Base-by-base conservation (phyloP, 1,140 invertebrate genomes). In the Hypothenemus hampei region DNA sequence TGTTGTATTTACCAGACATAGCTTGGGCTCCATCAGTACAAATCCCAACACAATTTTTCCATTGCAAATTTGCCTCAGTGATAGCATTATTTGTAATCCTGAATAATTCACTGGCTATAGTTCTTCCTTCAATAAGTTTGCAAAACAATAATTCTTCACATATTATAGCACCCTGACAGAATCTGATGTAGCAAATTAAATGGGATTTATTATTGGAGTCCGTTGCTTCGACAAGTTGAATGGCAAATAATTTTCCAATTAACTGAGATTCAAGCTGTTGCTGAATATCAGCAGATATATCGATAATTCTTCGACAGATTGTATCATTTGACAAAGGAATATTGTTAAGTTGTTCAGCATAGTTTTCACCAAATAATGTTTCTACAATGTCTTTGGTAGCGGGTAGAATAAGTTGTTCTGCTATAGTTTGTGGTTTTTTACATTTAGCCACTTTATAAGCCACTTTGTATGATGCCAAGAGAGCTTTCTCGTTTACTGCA, bases 101-200 rank as follows among this genome's bases (percentile, higher is more conserved):
- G 39, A 20, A 41, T 51, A 65, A 61, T 39, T 55, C 29, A 44
- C 45, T 49, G 15, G 44, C 46, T 18, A 37, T 58, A 33, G 19
- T 21, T 41, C 39, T 41, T 41, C 18, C 3, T 41, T 18, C 16
- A 10, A 41, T 41, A 20, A n/a, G 3, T 24, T 13, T 44, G 20
- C 40, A 44, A 24, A 44, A 45, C 36, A 60, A 50, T 37, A 52
- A 55, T 37, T 60, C 36, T 41, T 62, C 36, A 51, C 45, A 43
- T 40, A 50, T 51, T 37, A 43, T 21, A 23, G 52, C 44, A 43
- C 58, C 45, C 21, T 58, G 19, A 41, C 41, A 43, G 24, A 59
- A 61, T 36, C 50, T 37, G 49, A 59, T 46, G 37, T 44, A 31
- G 16, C 49, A 52, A 59, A 62, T 56, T 18, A 40, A 47, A 35